Conservation (phyloP, 2,888 invertebrate species). For the Allolobophora icterica region DNA sequence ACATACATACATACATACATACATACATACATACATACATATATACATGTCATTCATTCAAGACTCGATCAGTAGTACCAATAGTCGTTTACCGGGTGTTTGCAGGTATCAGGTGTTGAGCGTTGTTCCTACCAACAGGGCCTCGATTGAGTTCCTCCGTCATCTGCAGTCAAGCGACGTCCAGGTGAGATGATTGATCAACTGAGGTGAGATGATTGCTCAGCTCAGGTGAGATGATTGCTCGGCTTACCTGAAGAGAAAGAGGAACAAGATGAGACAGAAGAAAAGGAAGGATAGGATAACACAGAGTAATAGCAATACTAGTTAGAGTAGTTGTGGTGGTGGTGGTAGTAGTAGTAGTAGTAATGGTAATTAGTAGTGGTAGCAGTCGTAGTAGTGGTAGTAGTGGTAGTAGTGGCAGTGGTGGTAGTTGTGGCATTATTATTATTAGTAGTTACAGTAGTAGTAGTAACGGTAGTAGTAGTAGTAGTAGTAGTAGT, state of each 20-base stretch:
- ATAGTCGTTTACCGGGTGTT: neutral
- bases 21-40: slow-evolving; percentile 15
- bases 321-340: neutral
- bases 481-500: neutral
- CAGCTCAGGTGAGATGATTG: neutral
- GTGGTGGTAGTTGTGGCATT: neutral
- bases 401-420: neutral
- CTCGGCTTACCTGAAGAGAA: neutral
- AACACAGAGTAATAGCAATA: no score
- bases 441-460: neutral
- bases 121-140: neutral
- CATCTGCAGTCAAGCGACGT: neutral
- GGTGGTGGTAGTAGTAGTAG: neutral
- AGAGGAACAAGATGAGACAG: no score
- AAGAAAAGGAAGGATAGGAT: no score
- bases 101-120: neutral
- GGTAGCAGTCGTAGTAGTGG: neutral
- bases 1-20: slow-evolving; percentile 19
- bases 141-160: neutral
- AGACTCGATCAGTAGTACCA: no score
- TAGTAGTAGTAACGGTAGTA: slow-evolving; percentile 5
- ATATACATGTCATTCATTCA: neutral
- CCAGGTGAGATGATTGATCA: neutral
- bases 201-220: neutral
- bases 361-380: neutral